Percentiles rank a stretch among this genome's conserved stretches.
Conservation (phyloP, 2,888 invertebrate species). For the Drosophila cognata region DNA sequence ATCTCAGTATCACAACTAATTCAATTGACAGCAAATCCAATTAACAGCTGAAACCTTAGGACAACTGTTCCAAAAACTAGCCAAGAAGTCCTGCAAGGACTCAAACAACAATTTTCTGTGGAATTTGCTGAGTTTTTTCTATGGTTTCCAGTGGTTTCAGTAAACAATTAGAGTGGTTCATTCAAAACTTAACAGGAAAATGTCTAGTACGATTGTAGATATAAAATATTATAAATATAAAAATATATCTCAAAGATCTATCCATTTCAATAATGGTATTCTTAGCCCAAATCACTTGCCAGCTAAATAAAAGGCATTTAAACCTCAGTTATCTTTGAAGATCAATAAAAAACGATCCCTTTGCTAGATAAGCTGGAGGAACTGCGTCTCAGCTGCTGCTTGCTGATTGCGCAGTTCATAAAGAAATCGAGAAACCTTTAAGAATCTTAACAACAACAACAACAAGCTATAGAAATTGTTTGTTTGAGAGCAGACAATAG, state of each 20-base stretch:
- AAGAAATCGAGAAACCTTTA: conserved; percentile 3
- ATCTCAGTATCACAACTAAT: conserved; percentile 15
- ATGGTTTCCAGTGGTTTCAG: conserved; percentile 30
- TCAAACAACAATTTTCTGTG: neutral
- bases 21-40: conserved; percentile 36
- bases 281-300: neutral
- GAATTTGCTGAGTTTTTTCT: conserved; percentile 18
- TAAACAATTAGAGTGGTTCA: neutral
- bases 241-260: neutral
- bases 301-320: neutral
- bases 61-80: neutral
- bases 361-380: conserved; percentile 17
- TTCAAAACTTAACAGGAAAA: neutral
- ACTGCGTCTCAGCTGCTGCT: conserved; percentile 8
- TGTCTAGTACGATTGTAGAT: neutral
- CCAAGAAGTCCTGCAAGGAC: conserved; percentile 25
- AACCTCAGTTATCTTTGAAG: neutral
- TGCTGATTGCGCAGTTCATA: conserved; percentile 20
- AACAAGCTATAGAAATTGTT: conserved; percentile 23
- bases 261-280: neutral
- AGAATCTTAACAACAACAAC: neutral
- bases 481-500: conserved; percentile 24
- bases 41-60: conserved; percentile 32
- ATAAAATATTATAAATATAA: neutral
- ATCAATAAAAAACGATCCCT: conserved; percentile 12